These are phyloP conservation scores for Bibio marci DNA, from an alignment of 2,888 invertebrate species.

Conservation along the genomic window DNA sequence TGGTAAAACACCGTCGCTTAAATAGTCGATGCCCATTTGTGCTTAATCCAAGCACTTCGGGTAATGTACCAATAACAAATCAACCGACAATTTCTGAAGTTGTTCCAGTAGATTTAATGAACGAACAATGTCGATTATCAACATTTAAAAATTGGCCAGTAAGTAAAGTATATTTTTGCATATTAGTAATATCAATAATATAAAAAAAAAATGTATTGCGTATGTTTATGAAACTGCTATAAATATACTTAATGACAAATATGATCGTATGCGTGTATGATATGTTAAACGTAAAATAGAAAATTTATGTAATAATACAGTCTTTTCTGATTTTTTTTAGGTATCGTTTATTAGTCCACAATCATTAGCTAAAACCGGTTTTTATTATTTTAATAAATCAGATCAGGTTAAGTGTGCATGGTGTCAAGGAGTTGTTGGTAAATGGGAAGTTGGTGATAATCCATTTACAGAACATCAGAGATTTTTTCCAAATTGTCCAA, in stretches of 20 bases:
- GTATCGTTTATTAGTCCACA: constrained; percentile 41
- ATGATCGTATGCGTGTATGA: too few species aligned
- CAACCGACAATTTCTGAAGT: constrained; percentile 1
- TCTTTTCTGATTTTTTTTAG: too few species aligned
- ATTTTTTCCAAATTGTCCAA: constrained; percentile 62
- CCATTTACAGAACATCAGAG: constrained; percentile 64
- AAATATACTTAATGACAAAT: too few species aligned
- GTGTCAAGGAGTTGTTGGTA: constrained; percentile 55
- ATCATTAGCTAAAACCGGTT: constrained; percentile 65
- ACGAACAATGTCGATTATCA: constrained; percentile 43
- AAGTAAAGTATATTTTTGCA: too few species aligned
- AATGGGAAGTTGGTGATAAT: constrained; percentile 68
- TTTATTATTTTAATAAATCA: constrained; percentile 57
- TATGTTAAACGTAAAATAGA: too few species aligned
- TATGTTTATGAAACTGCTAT: too few species aligned
- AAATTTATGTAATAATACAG: too few species aligned
- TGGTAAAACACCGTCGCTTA: constrained; percentile 45
- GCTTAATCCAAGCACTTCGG: constrained; percentile 42
- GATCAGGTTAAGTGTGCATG: constrained; percentile 67
- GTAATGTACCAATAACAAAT: constrained; percentile 39
- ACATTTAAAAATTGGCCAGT: constrained; percentile 64
- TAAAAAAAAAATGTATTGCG: background rate
- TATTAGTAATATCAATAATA: too few species aligned
- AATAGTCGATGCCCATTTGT: constrained; percentile 58
- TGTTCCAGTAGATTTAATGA: constrained; percentile 37